Conservation (phyloP, 1,140 invertebrate genomes). For the Araneus ventricosus region DNA sequence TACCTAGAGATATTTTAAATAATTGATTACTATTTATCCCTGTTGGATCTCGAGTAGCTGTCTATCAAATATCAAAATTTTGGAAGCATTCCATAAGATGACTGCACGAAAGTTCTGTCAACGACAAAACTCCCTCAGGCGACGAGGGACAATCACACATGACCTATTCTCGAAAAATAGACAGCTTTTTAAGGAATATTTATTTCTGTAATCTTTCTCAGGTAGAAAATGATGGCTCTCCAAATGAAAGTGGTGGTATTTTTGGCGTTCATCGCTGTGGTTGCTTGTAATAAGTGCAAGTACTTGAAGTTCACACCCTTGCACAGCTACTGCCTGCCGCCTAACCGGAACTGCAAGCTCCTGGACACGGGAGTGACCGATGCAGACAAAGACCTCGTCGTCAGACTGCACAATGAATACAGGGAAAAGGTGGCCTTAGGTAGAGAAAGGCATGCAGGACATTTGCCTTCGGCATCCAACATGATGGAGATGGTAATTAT, state of each 20-base stretch:
- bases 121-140: no score
- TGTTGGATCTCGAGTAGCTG: no score
- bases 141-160: no score
- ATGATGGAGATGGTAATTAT: constrained; percentile 74
- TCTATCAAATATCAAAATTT: no score
- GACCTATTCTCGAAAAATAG: no score
- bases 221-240: background rate
- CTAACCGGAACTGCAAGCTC: background rate
- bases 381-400: background rate
- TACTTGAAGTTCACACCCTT: background rate
- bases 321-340: background rate
- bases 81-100: no score
- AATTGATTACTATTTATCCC: no score
- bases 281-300: background rate
- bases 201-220: background rate
- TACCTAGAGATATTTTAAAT: no score
- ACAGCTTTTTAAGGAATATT: no score
- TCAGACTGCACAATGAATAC: constrained; percentile 38
- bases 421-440: constrained; percentile 33
- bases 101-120: no score
- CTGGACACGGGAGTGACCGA: background rate
- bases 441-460: background rate
- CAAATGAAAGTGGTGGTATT: background rate
- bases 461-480: constrained; percentile 62
- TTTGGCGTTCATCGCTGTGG: background rate